These are phyloP conservation scores for Lepilemur septentrionalis DNA, from an alignment of 2,797 vertebrate species.

Conservation along the genomic window DNA sequence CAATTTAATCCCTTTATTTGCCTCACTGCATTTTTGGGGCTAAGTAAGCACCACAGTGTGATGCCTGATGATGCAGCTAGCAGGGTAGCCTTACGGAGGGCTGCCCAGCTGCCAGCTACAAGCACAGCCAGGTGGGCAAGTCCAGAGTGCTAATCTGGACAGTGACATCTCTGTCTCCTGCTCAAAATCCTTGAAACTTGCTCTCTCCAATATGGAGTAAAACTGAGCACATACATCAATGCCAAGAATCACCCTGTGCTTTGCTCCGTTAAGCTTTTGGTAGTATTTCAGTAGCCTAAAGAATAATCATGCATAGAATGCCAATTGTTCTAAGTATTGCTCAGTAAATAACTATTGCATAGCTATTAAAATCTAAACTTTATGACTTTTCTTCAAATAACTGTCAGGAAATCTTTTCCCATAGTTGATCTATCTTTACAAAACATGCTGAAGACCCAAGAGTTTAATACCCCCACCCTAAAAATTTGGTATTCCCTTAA, in stretches of 20 bases:
- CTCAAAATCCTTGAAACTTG: constrained; percentile 76
- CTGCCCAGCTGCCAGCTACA: constrained; percentile 82
- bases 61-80: constrained; percentile 77
- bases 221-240: constrained; percentile 67
- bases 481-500: background rate
- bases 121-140: constrained; percentile 76
- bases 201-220: constrained; percentile 58
- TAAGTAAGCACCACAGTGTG: constrained; percentile 62
- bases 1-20: constrained; percentile 76
- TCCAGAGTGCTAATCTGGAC: constrained; percentile 83
- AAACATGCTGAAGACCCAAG: background rate
- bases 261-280: constrained; percentile 54
- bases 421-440: background rate
- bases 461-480: background rate
- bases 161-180: constrained; percentile 82
- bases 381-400: background rate
- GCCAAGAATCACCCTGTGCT: constrained; percentile 71
- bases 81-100: constrained; percentile 41
- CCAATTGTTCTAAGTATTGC: background rate
- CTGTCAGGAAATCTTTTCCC: background rate
- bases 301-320: background rate
- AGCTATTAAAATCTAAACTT: background rate
- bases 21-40: constrained; percentile 73
- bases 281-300: constrained; percentile 36
- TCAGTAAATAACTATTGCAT: background rate